Evolutionary conservation across 1,140 invertebrate species (phyloP), one percentile per base, ranked within the genome.

Genomic region (Philopotamus ludificatus): DNA sequence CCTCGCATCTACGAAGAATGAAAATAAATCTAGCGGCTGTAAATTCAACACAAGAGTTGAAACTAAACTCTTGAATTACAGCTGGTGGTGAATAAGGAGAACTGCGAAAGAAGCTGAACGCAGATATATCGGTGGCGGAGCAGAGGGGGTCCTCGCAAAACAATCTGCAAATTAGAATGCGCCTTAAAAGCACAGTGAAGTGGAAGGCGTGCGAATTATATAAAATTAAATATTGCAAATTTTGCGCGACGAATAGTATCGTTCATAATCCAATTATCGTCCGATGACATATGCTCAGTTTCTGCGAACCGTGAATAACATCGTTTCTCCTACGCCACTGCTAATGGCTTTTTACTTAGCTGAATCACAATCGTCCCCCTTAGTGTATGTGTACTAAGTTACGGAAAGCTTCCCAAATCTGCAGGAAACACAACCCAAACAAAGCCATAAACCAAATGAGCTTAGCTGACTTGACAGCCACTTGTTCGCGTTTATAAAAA

Each of bases 1-100:
- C 49, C 55, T 58, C 57, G 49, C 59, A 41, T 22, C 23, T 53
- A n/a, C 23, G 8, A 66, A 66, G 68, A 70, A 66, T 70, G 68
- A 70, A 70, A 70, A 70, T 70, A 70, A 70, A 70, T 70, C 68
- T 66, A 45, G 54, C 18, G 42, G 57, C 57, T 66, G 68, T 70
- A 70, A 70, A 70, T 70, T 70, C 61, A 66, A 63, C 67, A 65
- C 65, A 65, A 69, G 63, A 69, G 63, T 65, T 61, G 63, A 63
- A 69, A 69, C 67, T 69, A 63, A 65, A 69, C 58, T 69, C 63
- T 49, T 50, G 63, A 69, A 69, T 69, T 66, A 69, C 67, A 26
- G 15, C n/a, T 1, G 66, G 53, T 3, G 39, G 41, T 42, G 50
- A 28, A 47, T 47, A 25, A 60, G 53, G n/a, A 10, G 34, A 26